Base-by-base conservation (phyloP, 2,797 vertebrate species). In the Argya squamiceps region DNA sequence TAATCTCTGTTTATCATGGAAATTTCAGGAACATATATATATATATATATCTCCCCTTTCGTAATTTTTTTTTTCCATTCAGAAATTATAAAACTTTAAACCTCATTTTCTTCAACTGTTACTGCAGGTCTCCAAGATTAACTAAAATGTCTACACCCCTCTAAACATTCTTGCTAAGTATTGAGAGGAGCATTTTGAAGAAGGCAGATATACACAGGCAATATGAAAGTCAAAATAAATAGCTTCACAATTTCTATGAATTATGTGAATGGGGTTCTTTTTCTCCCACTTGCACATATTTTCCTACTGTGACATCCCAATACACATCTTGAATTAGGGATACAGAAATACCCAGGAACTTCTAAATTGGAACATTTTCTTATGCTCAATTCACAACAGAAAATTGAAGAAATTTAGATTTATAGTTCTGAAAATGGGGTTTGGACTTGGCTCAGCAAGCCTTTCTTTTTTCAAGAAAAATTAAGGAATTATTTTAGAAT, bases 1-100 rank as follows among this genome's bases (percentile, higher is more conserved):
- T 93, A n/a, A 91, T 96, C 67, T 93, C 44, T 82, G 93, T 94
- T 97, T 96, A 94, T 92, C 41, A 47, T 65, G 64, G 70, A 89
- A 84, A 89, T 96, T 95, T 95, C 26, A 69, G 58, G 71, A 94
- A 94, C 69, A 95, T 86, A 96, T 84, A 75, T 83, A 18, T 21
- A 59, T 20, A 8, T 10, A 56, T 75, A 94, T 32, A 7, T 30
- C 16, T 30, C 6, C 10, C 8, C 39, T 83, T 88, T 73, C 41
- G 88, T 19, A 88, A 39, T 34, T 44, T 20, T 82, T 83, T 83
- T 83, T 87, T 96, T 92, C 49, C 82, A 44, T 93, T 95, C 89
- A 85, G 50, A 97, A 94, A 93, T 88, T 94, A 14, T 8, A 62
- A 62, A 50, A 53, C 36, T 63, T 85, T 11, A 46, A 39, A 73